Evolutionary conservation across 1,140 invertebrate species (phyloP).

Genomic region (Harpegnathos saltator): DNA sequence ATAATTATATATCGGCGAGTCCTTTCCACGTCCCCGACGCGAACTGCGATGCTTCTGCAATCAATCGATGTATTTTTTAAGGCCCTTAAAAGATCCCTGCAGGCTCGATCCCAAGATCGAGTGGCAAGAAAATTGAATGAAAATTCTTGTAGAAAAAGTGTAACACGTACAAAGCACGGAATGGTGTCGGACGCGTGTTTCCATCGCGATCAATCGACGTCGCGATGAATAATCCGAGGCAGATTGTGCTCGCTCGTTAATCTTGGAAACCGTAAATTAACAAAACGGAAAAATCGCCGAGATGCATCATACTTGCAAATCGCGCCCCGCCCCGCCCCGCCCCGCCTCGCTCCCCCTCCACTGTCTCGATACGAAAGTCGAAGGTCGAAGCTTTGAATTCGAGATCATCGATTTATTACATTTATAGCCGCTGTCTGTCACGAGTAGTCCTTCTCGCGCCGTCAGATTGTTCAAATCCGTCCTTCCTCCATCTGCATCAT

Average conservation of each 20-base stretch:
- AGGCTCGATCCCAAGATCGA: too few species aligned
- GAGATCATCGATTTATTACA: neutral
- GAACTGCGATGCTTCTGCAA: neutral
- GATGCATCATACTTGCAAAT: too few species aligned
- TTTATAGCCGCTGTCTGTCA: neutral
- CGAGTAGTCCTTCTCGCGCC: neutral
- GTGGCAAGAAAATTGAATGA: too few species aligned
- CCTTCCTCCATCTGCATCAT: neutral
- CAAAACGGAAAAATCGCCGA: neutral
- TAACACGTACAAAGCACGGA: neutral
- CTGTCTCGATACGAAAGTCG: neutral
- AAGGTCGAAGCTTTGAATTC: neutral
- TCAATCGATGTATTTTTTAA: neutral
- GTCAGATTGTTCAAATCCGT: neutral
- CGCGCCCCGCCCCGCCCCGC: neutral
- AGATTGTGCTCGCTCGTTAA: neutral
- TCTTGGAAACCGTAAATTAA: neutral
- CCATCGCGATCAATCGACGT: neutral
- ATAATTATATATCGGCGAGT: conserved; percentile 86
- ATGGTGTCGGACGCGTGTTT: neutral
- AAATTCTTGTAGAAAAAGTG: too few species aligned
- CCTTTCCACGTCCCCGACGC: conserved; percentile 31
- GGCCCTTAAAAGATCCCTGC: neutral
- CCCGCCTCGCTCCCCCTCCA: too few species aligned
- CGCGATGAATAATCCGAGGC: neutral